These are phyloP conservation scores for Diabrotica balteata DNA, from an alignment of 2,888 invertebrate genomes.

Conservation along the genomic window DNA sequence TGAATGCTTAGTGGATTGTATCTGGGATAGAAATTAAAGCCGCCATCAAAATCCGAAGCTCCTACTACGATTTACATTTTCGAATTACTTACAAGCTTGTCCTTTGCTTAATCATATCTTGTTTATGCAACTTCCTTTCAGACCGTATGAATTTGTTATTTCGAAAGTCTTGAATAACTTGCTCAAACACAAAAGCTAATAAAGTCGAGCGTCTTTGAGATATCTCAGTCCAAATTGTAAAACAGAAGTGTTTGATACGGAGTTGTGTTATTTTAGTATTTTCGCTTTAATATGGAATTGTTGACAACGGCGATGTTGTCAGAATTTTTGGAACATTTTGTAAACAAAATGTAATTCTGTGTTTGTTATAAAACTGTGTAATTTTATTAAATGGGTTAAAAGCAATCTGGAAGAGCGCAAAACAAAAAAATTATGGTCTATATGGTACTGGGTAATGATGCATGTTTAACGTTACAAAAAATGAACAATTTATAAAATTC, in stretches of 20 bases:
- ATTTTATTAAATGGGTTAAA: no score
- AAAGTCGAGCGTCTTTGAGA: constrained; percentile 11
- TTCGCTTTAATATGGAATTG: constrained; percentile 2
- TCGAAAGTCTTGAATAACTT: constrained; percentile 7
- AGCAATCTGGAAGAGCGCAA: no score
- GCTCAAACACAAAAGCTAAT: constrained; percentile 14
- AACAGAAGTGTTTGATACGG: constrained; percentile 1
- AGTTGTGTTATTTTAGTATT: constrained; percentile 8
- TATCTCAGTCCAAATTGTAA: constrained; percentile 13
- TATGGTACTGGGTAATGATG: no score
- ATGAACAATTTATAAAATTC: no score
- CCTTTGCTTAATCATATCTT: constrained; percentile 24
- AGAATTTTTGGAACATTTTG: not conserved
- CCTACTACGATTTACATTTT: constrained; percentile 33
- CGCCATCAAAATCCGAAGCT: constrained; percentile 33
- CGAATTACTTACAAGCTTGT: constrained; percentile 24
- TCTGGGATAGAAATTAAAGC: constrained; percentile 44
- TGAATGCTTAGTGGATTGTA: constrained; percentile 46
- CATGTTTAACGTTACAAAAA: no score
- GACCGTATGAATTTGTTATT: constrained; percentile 26
- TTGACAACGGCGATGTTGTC: constrained; percentile 7
- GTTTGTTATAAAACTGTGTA: no score
- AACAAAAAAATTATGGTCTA: no score
- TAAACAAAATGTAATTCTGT: no score
- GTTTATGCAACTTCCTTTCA: constrained; percentile 25